Conservation (phyloP, 2,888 invertebrate genomes). For the Nephrotoma flavescens region DNA sequence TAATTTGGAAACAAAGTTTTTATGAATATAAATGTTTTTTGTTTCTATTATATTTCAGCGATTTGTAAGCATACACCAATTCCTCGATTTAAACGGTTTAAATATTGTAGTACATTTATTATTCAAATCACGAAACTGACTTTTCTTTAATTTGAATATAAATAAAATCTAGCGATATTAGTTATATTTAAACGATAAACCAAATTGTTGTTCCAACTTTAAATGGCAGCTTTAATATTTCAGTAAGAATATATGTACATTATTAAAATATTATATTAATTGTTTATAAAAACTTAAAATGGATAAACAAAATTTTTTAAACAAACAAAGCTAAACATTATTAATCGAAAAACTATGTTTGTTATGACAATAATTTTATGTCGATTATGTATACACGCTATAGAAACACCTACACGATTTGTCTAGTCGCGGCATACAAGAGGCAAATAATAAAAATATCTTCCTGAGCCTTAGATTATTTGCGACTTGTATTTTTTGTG, state of each 20-base stretch:
- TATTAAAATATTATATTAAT: too few relatives aligned
- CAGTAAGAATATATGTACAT: too few relatives aligned
- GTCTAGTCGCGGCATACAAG: not conserved
- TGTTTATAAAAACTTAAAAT: not conserved
- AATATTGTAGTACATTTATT: not conserved
- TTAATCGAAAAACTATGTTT: not conserved
- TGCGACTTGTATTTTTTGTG: not conserved
- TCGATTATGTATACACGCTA: not conserved
- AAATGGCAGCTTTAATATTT: not conserved
- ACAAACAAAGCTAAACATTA: not conserved
- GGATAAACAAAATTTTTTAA: not conserved
- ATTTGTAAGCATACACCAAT: not conserved
- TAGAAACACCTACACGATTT: not conserved
- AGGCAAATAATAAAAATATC: not conserved
- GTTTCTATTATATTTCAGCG: not conserved
- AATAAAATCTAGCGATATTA: not conserved
- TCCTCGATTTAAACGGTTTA: not conserved
- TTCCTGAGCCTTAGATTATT: not conserved
- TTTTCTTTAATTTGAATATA: not conserved
- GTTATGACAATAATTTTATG: not conserved
- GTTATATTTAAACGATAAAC: not conserved
- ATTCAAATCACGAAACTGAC: not conserved
- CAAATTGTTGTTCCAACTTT: not conserved
- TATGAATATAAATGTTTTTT: not conserved
- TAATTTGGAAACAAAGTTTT: not conserved